Percentiles rank a stretch among this genome's conserved stretches.
Conservation (phyloP, 1,140 invertebrate species). For the Pachypeltis micranthus region DNA sequence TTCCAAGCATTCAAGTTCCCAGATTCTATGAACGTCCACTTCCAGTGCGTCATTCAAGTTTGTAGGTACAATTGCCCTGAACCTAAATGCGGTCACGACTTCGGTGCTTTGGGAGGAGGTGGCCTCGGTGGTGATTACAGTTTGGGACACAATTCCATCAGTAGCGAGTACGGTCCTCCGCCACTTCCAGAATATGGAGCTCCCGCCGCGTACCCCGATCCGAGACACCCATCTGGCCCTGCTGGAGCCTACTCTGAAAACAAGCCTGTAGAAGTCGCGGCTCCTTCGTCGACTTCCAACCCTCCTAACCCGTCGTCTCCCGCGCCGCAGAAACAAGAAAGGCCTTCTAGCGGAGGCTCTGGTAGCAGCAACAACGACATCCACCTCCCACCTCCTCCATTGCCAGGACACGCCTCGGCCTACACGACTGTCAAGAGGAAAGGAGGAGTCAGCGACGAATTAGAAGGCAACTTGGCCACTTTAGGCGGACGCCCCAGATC, state of each 20-base stretch:
- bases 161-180: conserved; percentile 55
- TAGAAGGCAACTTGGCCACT: conserved; percentile 55
- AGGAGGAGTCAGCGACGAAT: conserved; percentile 52
- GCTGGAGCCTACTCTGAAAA: conserved; percentile 69
- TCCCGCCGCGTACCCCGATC: conserved; percentile 41
- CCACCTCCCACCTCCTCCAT: conserved; percentile 64
- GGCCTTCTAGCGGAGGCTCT: conserved; percentile 30
- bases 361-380: conserved; percentile 41
- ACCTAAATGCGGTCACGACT: conserved; percentile 45
- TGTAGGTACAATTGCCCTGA: conserved; percentile 85
- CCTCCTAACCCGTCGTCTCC: conserved; percentile 43
- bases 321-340: conserved; percentile 39
- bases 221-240: conserved; percentile 65
- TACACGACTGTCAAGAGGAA: conserved; percentile 77
- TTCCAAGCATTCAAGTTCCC: conserved; percentile 94
- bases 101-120: conserved; percentile 19
- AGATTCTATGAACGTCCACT: conserved; percentile 91
- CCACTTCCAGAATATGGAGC: conserved; percentile 27
- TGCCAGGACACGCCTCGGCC: conserved; percentile 53
- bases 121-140: conserved; percentile 22
- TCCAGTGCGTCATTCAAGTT: conserved; percentile 91
- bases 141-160: conserved; percentile 29
- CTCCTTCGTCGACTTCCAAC: conserved; percentile 46
- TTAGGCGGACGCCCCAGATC: conserved; percentile 71
- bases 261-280: conserved; percentile 62